phyloP scores from a whole-genome alignment of 2,888 invertebrate species.

The Pseudeuparius sepicola region DNA sequence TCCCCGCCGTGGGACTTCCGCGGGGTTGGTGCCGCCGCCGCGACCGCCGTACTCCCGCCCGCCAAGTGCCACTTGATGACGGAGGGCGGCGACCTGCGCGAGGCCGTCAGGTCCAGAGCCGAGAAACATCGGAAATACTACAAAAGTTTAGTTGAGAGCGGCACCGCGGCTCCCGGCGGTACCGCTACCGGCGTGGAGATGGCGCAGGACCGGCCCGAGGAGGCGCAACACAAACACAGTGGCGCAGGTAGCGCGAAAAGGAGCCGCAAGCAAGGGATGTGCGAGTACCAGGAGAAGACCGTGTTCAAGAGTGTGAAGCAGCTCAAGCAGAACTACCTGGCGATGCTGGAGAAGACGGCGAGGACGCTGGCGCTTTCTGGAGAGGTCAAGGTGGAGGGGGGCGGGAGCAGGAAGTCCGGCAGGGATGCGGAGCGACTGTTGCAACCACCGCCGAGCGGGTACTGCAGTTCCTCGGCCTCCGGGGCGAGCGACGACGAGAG shows the following conservation, averaged over 20 bases:
- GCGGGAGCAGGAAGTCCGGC: not conserved
- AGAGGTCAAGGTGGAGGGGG: conserved; percentile 3
- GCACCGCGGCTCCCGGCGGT: too few relatives aligned
- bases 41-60: too few relatives aligned
- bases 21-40: too few relatives aligned
- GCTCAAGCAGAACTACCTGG: conserved; percentile 32
- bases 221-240: conserved; percentile 5
- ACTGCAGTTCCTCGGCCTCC: conserved; percentile 34
- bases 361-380: conserved; percentile 20
- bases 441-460: conserved; percentile 35
- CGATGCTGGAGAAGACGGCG: conserved; percentile 32
- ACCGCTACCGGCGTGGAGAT: too few relatives aligned
- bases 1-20: conserved; percentile 30
- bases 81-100: conserved; percentile 27
- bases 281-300: too few relatives aligned
- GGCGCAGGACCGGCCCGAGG: conserved; percentile 16
- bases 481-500: conserved; percentile 36
- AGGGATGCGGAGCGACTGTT: conserved; percentile 25
- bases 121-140: conserved; percentile 33
- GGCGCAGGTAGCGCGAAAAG: conserved; percentile 19
- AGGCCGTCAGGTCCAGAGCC: conserved; percentile 31
- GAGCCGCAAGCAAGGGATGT: too few relatives aligned
- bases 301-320: conserved; percentile 34
- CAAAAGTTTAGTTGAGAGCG: conserved; percentile 27
- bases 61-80: too few relatives aligned